phyloP scores from a whole-genome alignment of 1,140 invertebrate species.

The Drosophila suzukii region DNA sequence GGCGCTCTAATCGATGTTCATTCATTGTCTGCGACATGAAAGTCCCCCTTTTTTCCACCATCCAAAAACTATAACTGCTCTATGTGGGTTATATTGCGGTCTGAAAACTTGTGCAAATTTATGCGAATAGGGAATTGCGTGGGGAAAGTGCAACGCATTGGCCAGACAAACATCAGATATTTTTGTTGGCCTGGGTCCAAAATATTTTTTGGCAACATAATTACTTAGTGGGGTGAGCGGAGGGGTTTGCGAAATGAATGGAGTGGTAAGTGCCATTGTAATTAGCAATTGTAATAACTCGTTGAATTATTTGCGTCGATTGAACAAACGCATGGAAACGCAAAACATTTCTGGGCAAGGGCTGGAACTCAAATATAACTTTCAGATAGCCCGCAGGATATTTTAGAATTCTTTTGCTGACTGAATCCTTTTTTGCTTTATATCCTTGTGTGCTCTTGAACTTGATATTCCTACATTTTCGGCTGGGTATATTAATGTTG shows the following conservation, averaged over 20 bases:
- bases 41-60: background rate
- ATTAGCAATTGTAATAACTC: constrained; percentile 69
- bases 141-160: constrained; percentile 53
- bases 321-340: constrained; percentile 13
- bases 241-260: constrained; percentile 9
- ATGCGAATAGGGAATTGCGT: constrained; percentile 44
- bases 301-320: constrained; percentile 61
- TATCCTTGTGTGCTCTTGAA: background rate
- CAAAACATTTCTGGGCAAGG: background rate
- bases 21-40: constrained; percentile 38
- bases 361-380: background rate
- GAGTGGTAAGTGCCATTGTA: constrained; percentile 35
- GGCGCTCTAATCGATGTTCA: constrained; percentile 53
- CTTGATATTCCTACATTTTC: background rate
- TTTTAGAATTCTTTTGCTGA: background rate
- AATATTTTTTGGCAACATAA: constrained; percentile 48
- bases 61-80: constrained; percentile 17
- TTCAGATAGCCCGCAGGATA: constrained; percentile 31
- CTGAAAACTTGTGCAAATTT: constrained; percentile 53
- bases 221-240: constrained; percentile 23
- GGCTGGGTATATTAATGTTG: background rate
- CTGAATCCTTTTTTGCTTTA: background rate
- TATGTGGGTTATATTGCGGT: constrained; percentile 19
- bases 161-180: constrained; percentile 44
- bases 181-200: constrained; percentile 20